Evolutionary conservation across 2,113 vertebrate genomes (phyloP), one percentile per base, ranked within the genome.

Genomic region (Zosterops japonicus): DNA sequence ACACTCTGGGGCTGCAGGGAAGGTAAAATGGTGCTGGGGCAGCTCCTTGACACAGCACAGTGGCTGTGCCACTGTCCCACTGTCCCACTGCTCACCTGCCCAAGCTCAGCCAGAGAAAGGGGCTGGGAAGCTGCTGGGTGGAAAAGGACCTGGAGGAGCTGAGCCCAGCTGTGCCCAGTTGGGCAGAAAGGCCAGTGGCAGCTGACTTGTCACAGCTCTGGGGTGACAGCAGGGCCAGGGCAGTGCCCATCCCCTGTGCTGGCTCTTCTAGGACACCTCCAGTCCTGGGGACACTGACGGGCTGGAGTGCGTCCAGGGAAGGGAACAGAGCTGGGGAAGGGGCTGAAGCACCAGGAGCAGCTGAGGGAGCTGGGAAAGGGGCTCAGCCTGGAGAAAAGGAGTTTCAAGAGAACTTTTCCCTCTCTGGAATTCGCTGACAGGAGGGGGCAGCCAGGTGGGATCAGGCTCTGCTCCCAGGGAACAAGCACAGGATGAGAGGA

Each of bases 241-340:
- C 28, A 70, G 39, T 33, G 55, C 25, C 52, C 0, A 0, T 77
- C 22, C 83, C 46, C 53, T 77, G 44, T 42, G 61, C 31, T 76
- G 60, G 42, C 70, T 3, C 60, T 75, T 70, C 71, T 53, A 46
- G 12, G 55, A 6, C 39, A 69, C 15, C 64, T 39, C 47, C 47
- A 60, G 27, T 0, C 0, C 33, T 46, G 83, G 27, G 13, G 15
- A 29, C 42, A 5, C 1, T 0, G 61, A 67, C 36, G 1, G 8
- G 31, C 20, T 65, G 35, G 42, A 57, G 60, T 0, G 0, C 41
- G 23, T n/a, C 3, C 84, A 78, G 74, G 27, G 18, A 27, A 59
- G 42, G 52, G 44, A 35, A 76, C 0, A 0, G 44, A 50, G 25
- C 60, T 76, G 80, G 53, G 25, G 27, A 68, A 61, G n/a, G 25